Percentiles rank a stretch among this genome's conserved stretches.
phyloP scores from a whole-genome alignment of 2,888 invertebrate species.

The Listrodromus nycthemerus region DNA sequence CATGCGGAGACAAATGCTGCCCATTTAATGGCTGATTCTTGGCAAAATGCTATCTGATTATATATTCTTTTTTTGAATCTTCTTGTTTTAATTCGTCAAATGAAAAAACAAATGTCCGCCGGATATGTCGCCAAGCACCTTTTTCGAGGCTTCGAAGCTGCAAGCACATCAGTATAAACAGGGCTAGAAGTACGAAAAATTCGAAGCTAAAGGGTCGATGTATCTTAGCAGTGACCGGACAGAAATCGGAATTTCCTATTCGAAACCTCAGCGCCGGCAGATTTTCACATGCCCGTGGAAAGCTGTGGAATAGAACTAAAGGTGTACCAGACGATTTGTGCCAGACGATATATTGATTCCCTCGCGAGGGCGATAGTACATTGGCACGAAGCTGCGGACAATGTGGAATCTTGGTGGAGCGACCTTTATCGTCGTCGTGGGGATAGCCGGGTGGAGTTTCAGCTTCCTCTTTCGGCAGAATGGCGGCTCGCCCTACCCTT shows the following conservation, averaged over 20 bases:
- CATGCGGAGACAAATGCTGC: no score
- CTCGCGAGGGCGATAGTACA: conserved; percentile 23
- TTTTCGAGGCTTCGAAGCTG: neutral
- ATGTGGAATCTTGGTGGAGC: conserved; percentile 50
- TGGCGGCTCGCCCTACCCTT: conserved; percentile 23
- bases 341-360: conserved; percentile 50
- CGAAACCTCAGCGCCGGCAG: conserved; percentile 6
- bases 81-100: no score
- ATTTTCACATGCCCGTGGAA: neutral
- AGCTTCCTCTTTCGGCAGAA: neutral
- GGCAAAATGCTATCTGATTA: neutral
- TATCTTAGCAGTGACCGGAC: neutral
- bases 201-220: conserved; percentile 1
- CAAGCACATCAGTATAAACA: neutral
- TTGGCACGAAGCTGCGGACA: conserved; percentile 43
- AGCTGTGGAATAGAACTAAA: conserved; percentile 5
- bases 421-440: conserved; percentile 34
- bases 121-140: no score
- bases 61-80: no score
- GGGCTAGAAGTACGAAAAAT: neutral
- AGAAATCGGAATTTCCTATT: neutral
- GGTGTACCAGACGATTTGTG: neutral
- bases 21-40: no score
- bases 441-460: neutral
- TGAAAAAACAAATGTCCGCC: no score